Conservation (phyloP, 2,113 vertebrate genomes). For the Cichladusa arquata region DNA sequence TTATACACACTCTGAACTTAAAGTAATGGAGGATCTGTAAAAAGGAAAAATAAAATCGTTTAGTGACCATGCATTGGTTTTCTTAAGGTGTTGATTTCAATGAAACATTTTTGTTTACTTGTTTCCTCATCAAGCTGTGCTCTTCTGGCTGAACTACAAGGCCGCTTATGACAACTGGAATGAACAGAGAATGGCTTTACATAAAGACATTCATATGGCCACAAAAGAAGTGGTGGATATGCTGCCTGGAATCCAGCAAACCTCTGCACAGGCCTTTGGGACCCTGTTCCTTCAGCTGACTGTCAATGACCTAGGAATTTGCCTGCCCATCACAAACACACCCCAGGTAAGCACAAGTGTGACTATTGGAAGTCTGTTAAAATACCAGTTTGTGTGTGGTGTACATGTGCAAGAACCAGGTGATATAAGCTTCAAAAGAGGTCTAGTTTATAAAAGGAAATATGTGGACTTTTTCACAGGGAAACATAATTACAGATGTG, state of each 20-base stretch:
- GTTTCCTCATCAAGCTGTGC: slow-evolving; percentile 81
- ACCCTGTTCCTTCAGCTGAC: slow-evolving; percentile 97
- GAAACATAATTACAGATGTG: neutral
- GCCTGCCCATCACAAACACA: slow-evolving; percentile 90
- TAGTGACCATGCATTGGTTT: neutral
- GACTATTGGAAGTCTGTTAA: neutral
- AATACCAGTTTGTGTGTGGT: neutral
- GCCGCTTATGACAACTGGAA: slow-evolving; percentile 99
- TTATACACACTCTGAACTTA: neutral
- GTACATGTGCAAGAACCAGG: neutral
- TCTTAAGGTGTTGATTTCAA: neutral
- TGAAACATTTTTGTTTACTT: neutral
- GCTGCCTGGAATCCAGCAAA: slow-evolving; percentile 96
- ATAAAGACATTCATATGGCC: slow-evolving; percentile 97
- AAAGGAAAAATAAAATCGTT: neutral
- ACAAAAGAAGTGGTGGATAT: slow-evolving; percentile 98
- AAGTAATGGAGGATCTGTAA: neutral
- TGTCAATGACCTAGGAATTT: slow-evolving; percentile 96
- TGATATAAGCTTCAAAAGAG: neutral
- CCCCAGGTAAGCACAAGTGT: slow-evolving; percentile 78
- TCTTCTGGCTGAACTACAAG: slow-evolving; percentile 99
- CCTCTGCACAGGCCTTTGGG: slow-evolving; percentile 94
- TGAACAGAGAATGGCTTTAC: slow-evolving; percentile 93
- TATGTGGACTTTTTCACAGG: neutral
- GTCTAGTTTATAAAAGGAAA: neutral